Evolutionary conservation across 2,888 invertebrate genomes (phyloP).

Genomic region (Drosophila emarginata): DNA sequence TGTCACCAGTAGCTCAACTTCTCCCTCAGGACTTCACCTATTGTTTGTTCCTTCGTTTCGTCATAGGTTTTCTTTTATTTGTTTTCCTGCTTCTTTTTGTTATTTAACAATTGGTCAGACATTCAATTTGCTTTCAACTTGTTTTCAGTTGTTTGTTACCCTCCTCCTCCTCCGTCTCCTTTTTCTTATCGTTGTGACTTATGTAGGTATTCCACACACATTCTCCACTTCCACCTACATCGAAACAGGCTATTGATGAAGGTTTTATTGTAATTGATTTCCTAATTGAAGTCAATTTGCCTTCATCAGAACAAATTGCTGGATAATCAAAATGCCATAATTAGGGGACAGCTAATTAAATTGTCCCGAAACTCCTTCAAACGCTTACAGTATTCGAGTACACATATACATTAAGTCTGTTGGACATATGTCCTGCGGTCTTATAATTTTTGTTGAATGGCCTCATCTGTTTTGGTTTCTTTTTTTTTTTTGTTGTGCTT

Average conservation of each 20-base stretch:
- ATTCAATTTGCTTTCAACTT: slow-evolving; percentile 56
- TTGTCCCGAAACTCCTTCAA: not conserved
- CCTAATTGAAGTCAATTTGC: slow-evolving; percentile 63
- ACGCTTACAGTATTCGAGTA: not conserved
- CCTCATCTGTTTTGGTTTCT: not conserved
- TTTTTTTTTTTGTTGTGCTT: not conserved
- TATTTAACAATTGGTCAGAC: slow-evolving; percentile 56
- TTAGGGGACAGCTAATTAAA: slow-evolving; percentile 26
- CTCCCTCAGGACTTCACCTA: not conserved
- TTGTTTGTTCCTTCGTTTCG: slow-evolving; percentile 33
- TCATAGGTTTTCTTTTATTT: slow-evolving; percentile 16
- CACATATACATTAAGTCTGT: not conserved
- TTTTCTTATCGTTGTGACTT: slow-evolving; percentile 37
- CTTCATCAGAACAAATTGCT: slow-evolving; percentile 14
- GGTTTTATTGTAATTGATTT: slow-evolving; percentile 60
- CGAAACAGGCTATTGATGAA: slow-evolving; percentile 18
- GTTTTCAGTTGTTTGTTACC: slow-evolving; percentile 18
- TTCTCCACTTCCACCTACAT: not conserved
- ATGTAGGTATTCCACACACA: not conserved
- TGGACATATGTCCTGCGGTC: slow-evolving; percentile 1
- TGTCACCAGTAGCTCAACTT: not conserved
- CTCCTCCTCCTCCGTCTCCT: not conserved
- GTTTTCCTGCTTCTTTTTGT: slow-evolving; percentile 17
- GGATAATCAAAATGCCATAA: slow-evolving; percentile 47
- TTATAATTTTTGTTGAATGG: not conserved